These are phyloP conservation scores for Sebastes diaconus DNA, from an alignment of 2,797 vertebrate species.

Conservation along the genomic window DNA sequence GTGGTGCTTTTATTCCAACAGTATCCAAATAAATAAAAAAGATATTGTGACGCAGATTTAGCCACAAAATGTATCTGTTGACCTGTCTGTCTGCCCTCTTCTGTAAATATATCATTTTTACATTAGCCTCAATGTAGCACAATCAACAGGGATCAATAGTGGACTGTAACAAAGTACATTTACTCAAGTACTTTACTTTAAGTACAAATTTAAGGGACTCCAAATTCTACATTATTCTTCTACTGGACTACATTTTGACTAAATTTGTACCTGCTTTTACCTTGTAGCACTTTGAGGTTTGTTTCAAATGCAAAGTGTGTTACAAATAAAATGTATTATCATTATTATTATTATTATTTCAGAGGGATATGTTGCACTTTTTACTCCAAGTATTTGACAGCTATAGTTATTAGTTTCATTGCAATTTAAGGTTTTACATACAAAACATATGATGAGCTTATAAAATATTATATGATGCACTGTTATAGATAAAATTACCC, in stretches of 20 bases:
- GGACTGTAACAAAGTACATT: not conserved
- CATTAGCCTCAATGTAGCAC: not conserved
- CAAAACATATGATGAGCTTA: not conserved
- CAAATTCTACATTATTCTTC: not conserved
- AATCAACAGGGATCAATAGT: not conserved
- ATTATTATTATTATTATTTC: not conserved
- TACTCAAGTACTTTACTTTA: not conserved
- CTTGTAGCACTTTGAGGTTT: no score
- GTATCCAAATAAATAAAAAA: conserved; percentile 16
- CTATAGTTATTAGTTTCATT: not conserved
- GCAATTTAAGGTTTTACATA: not conserved
- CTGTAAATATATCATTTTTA: not conserved
- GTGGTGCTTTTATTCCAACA: conserved; percentile 2
- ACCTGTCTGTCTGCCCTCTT: not conserved
- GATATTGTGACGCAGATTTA: not conserved
- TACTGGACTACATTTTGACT: not conserved
- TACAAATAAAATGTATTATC: no score
- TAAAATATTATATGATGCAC: not conserved
- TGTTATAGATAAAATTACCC: not conserved
- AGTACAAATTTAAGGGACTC: not conserved
- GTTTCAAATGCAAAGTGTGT: no score
- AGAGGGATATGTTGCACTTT: not conserved
- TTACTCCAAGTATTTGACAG: not conserved
- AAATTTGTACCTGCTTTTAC: no score
- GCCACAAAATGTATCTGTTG: conserved; percentile 8